Base-by-base conservation (phyloP, 2,797 vertebrate species). In the Pampus argenteus region DNA sequence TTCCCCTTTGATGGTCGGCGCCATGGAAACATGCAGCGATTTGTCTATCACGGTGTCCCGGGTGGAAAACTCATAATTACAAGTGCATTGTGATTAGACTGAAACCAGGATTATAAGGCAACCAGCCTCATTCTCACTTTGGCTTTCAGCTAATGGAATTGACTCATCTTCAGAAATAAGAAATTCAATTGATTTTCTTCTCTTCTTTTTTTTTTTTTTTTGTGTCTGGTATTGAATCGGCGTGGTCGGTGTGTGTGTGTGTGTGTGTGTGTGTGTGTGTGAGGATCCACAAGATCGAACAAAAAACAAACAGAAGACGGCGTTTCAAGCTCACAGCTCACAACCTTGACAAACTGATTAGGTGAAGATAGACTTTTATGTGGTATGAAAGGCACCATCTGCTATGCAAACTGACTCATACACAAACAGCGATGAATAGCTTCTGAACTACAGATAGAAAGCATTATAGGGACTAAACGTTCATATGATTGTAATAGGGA, bases 21-120 rank as follows among this genome's bases (percentile, higher is more conserved):
- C 87, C 88, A 91, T 90, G 88, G 88, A 87, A 91, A 92, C 89
- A 59, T 84, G 54, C 59, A 47, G 36, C 2, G 25, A 81, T 82
- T 85, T 85, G 74, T 76, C 69, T 57, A 71, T 84, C 81, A 64
- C 31, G 0, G 44, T 29, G 75, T 86, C 86, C 81, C 14, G 57
- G 59, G 79, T 84, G 85, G 81, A 76, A 83, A 84, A 70, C 86
- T 88, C 82, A 76, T 89, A 87, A 90, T 91, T 90, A 91, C 45
- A 3, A 82, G 65, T 25, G 78, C 85, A 71, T 86, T 78, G 83
- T 88, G 81, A 91, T 88, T 79, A 91, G 61, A 31, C 50, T 54
- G 40, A 81, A 76, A 76, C 86, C 62, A 2, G 75, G 62, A 81
- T 86, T 86, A 56, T 49, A 61, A 76, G 9, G 65, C 66, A 72